Evolutionary conservation across 2,797 vertebrate species (phyloP).

Genomic region (Aselliscus stoliczkanus): DNA sequence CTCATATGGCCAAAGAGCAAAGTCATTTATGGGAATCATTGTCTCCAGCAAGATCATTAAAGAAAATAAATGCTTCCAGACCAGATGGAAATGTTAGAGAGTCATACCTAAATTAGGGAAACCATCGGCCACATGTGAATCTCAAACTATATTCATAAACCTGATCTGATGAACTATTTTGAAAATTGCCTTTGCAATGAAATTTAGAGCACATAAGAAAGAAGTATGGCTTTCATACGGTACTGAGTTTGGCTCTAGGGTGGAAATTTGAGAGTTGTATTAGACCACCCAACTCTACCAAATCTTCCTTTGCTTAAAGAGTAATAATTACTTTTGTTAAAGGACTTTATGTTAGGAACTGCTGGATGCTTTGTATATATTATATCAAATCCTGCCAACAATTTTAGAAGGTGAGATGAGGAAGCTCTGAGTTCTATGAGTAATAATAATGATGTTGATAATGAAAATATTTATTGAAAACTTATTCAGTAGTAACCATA

Average conservation of each 20-base stretch:
- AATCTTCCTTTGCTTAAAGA: not conserved
- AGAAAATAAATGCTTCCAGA: constrained; percentile 56
- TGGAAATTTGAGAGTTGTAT: not conserved
- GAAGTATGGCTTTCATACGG: not conserved
- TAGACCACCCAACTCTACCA: not conserved
- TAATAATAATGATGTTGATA: not conserved
- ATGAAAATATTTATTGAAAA: not conserved
- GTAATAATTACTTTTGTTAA: not conserved
- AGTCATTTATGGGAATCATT: constrained; percentile 35
- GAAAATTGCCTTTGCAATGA: constrained; percentile 27
- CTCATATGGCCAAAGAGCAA: constrained; percentile 37
- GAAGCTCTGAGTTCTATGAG: not conserved
- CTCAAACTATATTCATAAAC: not conserved
- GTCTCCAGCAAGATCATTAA: constrained; percentile 55
- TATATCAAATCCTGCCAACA: not conserved
- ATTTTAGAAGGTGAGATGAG: not conserved
- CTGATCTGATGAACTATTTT: constrained; percentile 32
- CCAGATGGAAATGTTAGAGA: constrained; percentile 59
- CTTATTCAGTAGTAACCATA: not conserved
- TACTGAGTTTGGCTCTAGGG: not conserved
- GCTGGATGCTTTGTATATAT: not conserved
- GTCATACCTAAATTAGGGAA: constrained; percentile 35
- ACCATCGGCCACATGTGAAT: constrained; percentile 17
- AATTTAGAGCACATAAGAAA: not conserved
- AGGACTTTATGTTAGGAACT: not conserved